Evolutionary conservation across 2,888 invertebrate genomes (phyloP), one percentile per base, ranked within the genome.

Genomic region (Sinodicranocentrus sp.): DNA sequence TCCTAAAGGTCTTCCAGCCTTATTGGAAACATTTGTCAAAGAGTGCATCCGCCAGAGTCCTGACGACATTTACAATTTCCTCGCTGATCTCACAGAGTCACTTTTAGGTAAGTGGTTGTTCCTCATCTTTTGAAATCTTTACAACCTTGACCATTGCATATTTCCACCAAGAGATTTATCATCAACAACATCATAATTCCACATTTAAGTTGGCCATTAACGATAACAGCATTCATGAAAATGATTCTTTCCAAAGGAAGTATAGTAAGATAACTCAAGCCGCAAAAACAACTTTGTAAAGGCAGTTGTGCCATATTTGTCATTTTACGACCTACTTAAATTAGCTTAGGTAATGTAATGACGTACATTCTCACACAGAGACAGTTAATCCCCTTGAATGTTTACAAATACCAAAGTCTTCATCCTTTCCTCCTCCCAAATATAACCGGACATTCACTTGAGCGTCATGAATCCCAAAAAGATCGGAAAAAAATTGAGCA

Each of bases 1-100:
- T 70, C 87, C 87, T 0, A 85, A 86, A 71, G 87, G 87, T 26
- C 70, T 88, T 13, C 84, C 86, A 3, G 82, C 76, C 10, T n/a
- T 88, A 8, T 33, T 88, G 67, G 86, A 86, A 68, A 82, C 77
- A 19, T 82, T 84, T 48, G 84, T 78, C 1, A 80, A 70, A 39
- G 86, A 86, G 73, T 33, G 80, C 0, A 86, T 86, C 19, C 84
- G 86, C 15, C 77, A 86, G 33, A 84, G 78, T 61, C 86, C 86
- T 3, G 84, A 84, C 19, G 76, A 86, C 57, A 86, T 82, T 17
- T 43, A 77, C 33, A 28, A 54, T n/a, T 86, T 86, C 61, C 33
- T 86, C 17, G 68, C 68, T 15, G 71, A 71, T 21, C 84, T 84
- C 33, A 48, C 80, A 0, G 70, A 84, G 21, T 52, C 33, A 21